These are phyloP conservation scores for Oriolus oriolus DNA, from an alignment of 2,113 vertebrate species.

Conservation along the genomic window DNA sequence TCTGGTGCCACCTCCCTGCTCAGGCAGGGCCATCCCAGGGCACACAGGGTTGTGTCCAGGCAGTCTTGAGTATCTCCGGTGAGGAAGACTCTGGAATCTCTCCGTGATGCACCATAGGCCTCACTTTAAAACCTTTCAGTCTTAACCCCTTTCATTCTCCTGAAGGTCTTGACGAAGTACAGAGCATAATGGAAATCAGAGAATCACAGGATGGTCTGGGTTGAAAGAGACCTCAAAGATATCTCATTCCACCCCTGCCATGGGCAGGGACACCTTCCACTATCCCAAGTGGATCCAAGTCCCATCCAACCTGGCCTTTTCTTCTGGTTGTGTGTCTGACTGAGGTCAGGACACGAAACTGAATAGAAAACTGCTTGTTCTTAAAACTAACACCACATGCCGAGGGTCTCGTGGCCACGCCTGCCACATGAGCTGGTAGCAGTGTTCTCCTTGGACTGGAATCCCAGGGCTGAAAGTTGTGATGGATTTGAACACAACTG, in stretches of 20 bases:
- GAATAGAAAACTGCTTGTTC: not conserved
- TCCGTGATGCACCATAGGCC: accelerated
- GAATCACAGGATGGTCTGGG: too few relatives aligned
- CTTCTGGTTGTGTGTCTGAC: not conserved
- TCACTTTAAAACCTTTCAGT: not conserved
- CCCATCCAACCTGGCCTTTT: not conserved
- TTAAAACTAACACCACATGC: accelerated
- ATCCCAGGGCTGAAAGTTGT: not conserved
- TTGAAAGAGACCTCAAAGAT: not conserved
- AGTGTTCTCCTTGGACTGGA: not conserved
- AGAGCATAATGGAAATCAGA: not conserved
- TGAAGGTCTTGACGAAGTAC: not conserved
- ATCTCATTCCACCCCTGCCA: not conserved
- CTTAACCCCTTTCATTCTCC: not conserved
- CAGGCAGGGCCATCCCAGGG: not conserved
- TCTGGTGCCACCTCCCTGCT: not conserved
- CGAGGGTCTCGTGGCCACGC: not conserved
- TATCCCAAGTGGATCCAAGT: not conserved
- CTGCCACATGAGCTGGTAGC: not conserved
- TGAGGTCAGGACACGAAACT: not conserved
- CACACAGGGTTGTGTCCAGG: not conserved
- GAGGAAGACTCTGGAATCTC: accelerated
- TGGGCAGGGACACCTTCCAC: not conserved
- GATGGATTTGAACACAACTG: not conserved
- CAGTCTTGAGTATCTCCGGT: not conserved